These are phyloP conservation scores for Chlorospingus flavigularis DNA, from an alignment of 2,797 vertebrate genomes.

Conservation along the genomic window DNA sequence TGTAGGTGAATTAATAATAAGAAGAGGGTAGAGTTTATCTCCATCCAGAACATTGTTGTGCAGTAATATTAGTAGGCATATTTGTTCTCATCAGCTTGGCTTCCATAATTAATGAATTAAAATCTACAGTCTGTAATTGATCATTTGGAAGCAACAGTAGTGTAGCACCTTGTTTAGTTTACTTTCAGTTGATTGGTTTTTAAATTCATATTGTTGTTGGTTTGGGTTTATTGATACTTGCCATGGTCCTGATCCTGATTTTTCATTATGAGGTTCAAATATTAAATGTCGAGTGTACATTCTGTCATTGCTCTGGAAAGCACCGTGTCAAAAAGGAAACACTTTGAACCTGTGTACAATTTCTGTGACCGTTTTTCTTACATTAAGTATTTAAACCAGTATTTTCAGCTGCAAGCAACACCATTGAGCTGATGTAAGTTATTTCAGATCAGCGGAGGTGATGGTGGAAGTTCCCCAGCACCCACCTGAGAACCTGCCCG, in stretches of 20 bases:
- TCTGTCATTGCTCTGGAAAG: background rate
- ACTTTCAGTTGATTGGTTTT: background rate
- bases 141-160: background rate
- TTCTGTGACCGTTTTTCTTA: background rate
- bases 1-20: constrained; percentile 7
- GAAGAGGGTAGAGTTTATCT: background rate
- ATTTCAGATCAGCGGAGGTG: background rate
- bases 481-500: background rate
- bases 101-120: background rate
- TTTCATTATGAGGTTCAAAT: background rate
- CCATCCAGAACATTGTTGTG: background rate
- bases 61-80: background rate
- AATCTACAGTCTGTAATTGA: background rate
- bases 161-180: background rate
- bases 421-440: background rate
- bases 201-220: background rate
- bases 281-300: background rate
- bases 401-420: background rate
- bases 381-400: background rate
- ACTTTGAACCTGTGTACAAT: background rate
- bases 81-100: background rate
- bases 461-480: background rate
- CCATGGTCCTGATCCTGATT: background rate
- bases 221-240: background rate
- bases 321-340: background rate